A percentile compares a stretch with the other conserved stretches of the same genome.
Conservation (phyloP, 2,113 vertebrate genomes). For the Strix aluco region DNA sequence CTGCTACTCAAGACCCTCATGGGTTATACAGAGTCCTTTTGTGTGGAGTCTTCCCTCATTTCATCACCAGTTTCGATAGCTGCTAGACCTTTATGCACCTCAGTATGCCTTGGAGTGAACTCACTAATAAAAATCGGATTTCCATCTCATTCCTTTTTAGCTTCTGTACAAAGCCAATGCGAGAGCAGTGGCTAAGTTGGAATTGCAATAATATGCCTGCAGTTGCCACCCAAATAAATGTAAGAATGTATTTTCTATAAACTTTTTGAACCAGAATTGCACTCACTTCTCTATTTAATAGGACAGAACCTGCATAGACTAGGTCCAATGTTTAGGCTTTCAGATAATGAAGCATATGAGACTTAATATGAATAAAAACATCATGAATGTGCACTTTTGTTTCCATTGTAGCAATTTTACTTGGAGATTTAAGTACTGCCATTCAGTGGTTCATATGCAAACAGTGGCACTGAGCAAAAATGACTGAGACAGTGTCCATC, state of each 20-base stretch:
- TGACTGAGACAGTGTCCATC: constrained; percentile 12
- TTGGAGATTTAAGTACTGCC: background rate
- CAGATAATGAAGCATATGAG: background rate
- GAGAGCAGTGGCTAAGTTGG: background rate
- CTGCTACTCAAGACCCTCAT: background rate
- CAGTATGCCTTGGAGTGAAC: background rate
- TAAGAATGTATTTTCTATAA: constrained; percentile 22
- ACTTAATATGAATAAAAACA: background rate
- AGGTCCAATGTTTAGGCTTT: background rate
- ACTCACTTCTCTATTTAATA: constrained; percentile 11
- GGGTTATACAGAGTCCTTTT: background rate
- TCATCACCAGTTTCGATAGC: background rate
- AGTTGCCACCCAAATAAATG: constrained; percentile 11
- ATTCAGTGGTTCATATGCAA: background rate
- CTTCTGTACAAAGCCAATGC: background rate
- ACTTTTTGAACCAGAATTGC: constrained; percentile 14
- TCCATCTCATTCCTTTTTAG: constrained; percentile 13
- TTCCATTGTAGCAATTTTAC: background rate
- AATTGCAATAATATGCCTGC: constrained; percentile 34
- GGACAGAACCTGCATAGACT: background rate
- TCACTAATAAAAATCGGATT: constrained; percentile 36
- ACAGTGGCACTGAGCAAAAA: background rate
- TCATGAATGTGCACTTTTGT: background rate
- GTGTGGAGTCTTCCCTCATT: background rate
- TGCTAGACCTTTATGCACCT: background rate